A percentile compares a stretch with the other conserved stretches of the same genome.
Evolutionary conservation across 2,113 vertebrate genomes (phyloP).

Genomic region (Gobius niger): DNA sequence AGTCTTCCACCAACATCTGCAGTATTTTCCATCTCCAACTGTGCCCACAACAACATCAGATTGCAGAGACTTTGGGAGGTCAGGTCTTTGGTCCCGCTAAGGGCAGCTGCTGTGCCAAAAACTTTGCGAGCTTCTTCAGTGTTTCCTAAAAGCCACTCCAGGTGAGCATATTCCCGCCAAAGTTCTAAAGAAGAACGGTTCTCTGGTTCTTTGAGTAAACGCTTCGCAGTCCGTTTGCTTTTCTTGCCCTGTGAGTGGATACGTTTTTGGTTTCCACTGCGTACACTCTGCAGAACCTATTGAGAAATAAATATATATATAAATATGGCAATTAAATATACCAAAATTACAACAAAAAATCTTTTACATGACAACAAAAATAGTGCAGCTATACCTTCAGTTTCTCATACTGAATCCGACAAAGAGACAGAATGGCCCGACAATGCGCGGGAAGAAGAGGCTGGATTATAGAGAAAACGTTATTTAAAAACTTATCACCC

Average conservation of each 20-base stretch:
- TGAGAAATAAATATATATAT: too few species aligned
- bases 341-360: neutral
- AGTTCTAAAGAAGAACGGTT: slow-evolving; percentile 85
- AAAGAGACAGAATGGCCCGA: slow-evolving; percentile 76
- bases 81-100: slow-evolving; percentile 73
- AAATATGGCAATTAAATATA: neutral
- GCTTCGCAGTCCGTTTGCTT: slow-evolving; percentile 89
- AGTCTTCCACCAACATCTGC: neutral
- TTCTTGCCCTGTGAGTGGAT: slow-evolving; percentile 86
- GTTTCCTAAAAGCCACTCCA: slow-evolving; percentile 95
- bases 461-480: slow-evolving; percentile 78
- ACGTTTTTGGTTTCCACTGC: slow-evolving; percentile 81
- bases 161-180: slow-evolving; percentile 88
- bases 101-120: slow-evolving; percentile 81
- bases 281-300: slow-evolving; percentile 83
- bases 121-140: slow-evolving; percentile 88
- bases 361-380: neutral
- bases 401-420: slow-evolving; percentile 90
- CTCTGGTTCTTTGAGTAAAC: slow-evolving; percentile 87
- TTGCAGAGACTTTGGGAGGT: slow-evolving; percentile 77
- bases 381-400: slow-evolving; percentile 81
- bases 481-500: slow-evolving; percentile 88
- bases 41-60: slow-evolving; percentile 86
- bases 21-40: slow-evolving; percentile 82
- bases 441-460: slow-evolving; percentile 77